These are phyloP conservation scores for Podarcis muralis DNA, from an alignment of 2,113 vertebrate species.

Conservation along the genomic window DNA sequence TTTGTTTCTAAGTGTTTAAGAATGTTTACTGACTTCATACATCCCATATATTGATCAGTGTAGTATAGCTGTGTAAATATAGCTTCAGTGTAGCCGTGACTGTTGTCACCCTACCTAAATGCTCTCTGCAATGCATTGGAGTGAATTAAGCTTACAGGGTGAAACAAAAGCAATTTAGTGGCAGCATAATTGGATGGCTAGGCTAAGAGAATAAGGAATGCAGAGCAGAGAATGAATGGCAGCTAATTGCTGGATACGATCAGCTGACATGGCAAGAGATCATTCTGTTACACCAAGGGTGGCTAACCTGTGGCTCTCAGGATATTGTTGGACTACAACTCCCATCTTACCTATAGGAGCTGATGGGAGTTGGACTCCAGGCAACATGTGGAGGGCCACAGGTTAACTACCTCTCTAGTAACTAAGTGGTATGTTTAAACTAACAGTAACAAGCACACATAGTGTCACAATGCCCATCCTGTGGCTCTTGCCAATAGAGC, in stretches of 20 bases:
- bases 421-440: neutral
- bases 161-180: neutral
- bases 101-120: neutral
- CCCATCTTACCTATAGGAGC: too few relatives aligned
- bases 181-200: neutral
- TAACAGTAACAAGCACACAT: neutral
- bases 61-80: neutral
- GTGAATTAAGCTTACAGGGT: neutral
- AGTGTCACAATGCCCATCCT: neutral
- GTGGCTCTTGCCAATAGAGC: neutral
- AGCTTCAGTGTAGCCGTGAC: neutral
- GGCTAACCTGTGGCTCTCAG: neutral
- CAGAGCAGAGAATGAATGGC: neutral
- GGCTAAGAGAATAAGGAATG: neutral
- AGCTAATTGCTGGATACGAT: neutral
- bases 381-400: too few relatives aligned
- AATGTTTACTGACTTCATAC: neutral
- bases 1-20: neutral
- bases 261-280: neutral
- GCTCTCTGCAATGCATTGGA: neutral
- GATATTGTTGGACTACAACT: too few relatives aligned
- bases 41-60: neutral
- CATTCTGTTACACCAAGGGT: neutral
- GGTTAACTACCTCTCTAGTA: neutral
- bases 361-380: too few relatives aligned